A percentile compares a stretch with the other conserved stretches of the same genome.
Conservation (phyloP, 2,797 vertebrate species). For the Glossophaga mutica region DNA sequence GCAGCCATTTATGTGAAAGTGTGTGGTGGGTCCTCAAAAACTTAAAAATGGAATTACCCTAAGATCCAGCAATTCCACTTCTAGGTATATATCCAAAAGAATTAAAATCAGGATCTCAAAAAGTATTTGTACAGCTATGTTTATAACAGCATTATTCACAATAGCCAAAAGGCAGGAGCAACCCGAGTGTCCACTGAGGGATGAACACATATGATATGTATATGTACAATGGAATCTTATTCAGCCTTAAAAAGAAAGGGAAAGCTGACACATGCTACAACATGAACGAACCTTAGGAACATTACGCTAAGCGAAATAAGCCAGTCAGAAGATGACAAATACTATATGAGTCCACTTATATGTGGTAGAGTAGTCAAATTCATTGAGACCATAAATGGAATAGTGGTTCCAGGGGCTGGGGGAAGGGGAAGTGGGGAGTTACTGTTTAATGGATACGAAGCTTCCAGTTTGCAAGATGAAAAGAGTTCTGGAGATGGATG, state of each 20-base stretch:
- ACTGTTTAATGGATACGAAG: not conserved
- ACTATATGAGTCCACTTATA: not conserved
- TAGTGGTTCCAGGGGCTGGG: not conserved
- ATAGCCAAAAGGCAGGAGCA: not conserved
- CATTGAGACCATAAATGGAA: not conserved
- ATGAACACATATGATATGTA: not conserved
- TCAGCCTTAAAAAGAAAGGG: not conserved
- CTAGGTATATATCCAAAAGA: not conserved
- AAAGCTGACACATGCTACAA: not conserved
- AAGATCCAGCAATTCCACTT: not conserved
- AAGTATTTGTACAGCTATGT: not conserved
- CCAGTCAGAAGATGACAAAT: not conserved
- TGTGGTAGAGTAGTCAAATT: not conserved
- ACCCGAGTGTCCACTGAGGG: not conserved
- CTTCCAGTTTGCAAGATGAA: not conserved
- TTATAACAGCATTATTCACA: not conserved
- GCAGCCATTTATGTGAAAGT: not conserved
- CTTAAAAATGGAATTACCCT: not conserved
- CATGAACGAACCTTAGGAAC: not conserved
- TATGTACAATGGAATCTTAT: not conserved
- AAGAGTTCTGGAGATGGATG: not conserved
- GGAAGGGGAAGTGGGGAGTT: not conserved
- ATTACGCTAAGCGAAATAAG: not conserved
- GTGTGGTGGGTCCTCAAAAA: not conserved
- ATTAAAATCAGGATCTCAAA: not conserved